Conservation (phyloP, 1,140 invertebrate genomes). For the Paraescarpia echinospica region DNA sequence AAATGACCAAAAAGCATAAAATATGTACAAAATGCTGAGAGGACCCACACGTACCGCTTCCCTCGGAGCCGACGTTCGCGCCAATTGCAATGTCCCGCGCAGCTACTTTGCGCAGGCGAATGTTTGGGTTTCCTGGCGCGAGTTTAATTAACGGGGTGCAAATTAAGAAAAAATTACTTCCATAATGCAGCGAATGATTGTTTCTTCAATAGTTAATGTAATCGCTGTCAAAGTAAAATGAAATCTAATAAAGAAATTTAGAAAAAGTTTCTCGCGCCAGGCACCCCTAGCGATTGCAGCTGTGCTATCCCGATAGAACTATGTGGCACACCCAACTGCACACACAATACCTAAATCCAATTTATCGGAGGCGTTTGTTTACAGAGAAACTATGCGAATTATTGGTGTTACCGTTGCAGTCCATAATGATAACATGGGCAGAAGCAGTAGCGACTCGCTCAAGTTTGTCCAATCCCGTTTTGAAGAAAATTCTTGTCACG, state of each 20-base stretch:
- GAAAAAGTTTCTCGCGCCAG: not conserved
- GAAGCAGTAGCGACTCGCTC: not conserved
- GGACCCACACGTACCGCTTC: not conserved
- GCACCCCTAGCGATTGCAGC: slow-evolving; percentile 2
- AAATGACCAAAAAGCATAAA: not conserved
- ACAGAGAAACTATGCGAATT: not conserved
- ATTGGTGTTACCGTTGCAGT: not conserved
- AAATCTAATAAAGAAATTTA: slow-evolving; percentile 3
- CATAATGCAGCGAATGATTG: not conserved
- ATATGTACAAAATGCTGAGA: not conserved
- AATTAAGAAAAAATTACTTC: not conserved
- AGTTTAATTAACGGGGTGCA: not conserved
- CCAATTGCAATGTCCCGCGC: slow-evolving; percentile 15
- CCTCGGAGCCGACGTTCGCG: slow-evolving; percentile 3
- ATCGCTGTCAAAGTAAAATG: slow-evolving; percentile 1
- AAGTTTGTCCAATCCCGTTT: not conserved
- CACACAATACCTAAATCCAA: not conserved
- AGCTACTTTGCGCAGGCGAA: slow-evolving; percentile 10
- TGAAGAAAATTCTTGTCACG: slow-evolving; percentile 5
- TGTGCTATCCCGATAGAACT: not conserved
- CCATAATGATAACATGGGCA: not conserved
- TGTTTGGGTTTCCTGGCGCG: slow-evolving; percentile 18
- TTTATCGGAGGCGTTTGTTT: not conserved
- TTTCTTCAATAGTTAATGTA: not conserved
- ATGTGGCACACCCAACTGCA: slow-evolving; percentile 3